These are phyloP conservation scores for Synergus japonicus DNA, from an alignment of 2,888 invertebrate genomes.

Conservation along the genomic window DNA sequence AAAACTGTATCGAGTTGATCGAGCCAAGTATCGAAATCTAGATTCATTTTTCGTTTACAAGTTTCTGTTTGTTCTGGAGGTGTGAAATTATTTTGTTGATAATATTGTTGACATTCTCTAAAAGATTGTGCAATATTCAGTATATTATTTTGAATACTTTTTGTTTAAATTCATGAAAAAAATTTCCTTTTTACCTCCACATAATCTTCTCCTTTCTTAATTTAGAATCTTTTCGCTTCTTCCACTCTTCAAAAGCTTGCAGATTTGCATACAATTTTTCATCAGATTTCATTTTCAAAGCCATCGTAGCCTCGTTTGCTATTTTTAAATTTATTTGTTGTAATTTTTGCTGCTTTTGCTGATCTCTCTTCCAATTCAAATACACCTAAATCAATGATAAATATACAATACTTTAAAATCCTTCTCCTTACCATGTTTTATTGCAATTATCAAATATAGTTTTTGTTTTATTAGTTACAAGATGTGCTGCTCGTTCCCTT, in stretches of 20 bases:
- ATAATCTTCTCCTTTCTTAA: constrained; percentile 41
- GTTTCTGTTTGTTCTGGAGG: neutral
- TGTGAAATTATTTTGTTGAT: neutral
- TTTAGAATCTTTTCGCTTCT: constrained; percentile 46
- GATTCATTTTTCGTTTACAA: neutral
- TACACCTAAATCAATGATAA: neutral
- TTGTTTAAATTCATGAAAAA: neutral
- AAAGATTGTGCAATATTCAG: neutral
- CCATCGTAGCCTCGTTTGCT: neutral
- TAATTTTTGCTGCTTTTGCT: constrained; percentile 36
- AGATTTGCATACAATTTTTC: constrained; percentile 49
- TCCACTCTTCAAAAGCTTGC: constrained; percentile 49
- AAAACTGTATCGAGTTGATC: constrained; percentile 59
- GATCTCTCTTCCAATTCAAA: constrained; percentile 40
- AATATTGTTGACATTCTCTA: neutral
- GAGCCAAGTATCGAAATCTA: constrained; percentile 57
- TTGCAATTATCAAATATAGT: neutral
- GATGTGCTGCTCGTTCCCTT: constrained; percentile 47
- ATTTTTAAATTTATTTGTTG: neutral
- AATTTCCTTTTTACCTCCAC: constrained; percentile 41
- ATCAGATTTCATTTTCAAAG: constrained; percentile 15
- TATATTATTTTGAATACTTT: neutral
- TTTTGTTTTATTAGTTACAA: constrained; percentile 46
- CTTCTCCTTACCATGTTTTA: neutral
- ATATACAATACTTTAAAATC: neutral